These are phyloP conservation scores for Nebria salina DNA, from an alignment of 2,888 invertebrate genomes.

Conservation along the genomic window DNA sequence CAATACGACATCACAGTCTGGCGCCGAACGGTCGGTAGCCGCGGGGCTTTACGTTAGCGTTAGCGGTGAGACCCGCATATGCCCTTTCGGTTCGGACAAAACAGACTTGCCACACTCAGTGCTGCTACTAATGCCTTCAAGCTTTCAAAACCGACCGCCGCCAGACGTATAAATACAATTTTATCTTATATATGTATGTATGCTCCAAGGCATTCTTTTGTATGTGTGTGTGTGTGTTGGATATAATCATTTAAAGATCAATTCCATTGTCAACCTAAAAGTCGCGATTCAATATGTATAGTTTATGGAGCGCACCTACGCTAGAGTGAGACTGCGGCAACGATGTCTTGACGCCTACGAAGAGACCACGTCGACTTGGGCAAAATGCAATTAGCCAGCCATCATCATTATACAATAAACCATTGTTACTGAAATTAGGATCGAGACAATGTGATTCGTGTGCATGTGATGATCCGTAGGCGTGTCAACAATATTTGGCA, in stretches of 20 bases:
- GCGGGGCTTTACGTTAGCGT: background rate
- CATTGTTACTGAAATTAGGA: background rate
- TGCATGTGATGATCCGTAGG: conserved; percentile 18
- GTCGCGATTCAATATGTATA: background rate
- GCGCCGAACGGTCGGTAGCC: background rate
- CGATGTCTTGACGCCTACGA: background rate
- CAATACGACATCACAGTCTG: conserved; percentile 1
- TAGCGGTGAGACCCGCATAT: background rate
- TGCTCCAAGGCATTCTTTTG: too few relatives aligned
- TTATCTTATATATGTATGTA: too few relatives aligned
- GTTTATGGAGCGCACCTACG: background rate
- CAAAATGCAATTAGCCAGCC: background rate
- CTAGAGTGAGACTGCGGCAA: background rate
- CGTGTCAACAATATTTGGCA: conserved; percentile 48
- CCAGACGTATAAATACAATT: background rate
- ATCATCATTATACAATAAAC: background rate
- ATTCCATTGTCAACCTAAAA: too few relatives aligned
- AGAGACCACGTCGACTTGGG: background rate
- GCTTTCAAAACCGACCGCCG: background rate
- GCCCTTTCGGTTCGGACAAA: background rate
- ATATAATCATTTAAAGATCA: too few relatives aligned
- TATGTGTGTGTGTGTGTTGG: too few relatives aligned
- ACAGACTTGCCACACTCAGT: too few relatives aligned
- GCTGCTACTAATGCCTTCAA: background rate
- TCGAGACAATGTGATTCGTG: background rate